Evolutionary conservation across 1,140 invertebrate species (phyloP).

Genomic region (Brachionus rotundiformis): DNA sequence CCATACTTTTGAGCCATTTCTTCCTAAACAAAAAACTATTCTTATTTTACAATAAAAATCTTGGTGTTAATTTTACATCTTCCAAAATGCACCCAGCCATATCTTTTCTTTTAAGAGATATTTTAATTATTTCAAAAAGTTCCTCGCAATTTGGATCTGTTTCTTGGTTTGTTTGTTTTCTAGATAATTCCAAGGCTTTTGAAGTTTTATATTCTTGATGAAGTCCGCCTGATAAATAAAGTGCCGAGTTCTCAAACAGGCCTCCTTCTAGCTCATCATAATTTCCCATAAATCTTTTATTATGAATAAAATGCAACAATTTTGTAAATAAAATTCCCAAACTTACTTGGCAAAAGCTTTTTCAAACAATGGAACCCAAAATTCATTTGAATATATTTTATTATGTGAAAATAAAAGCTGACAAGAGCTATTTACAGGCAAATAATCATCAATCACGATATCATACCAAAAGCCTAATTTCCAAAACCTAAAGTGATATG

Average conservation of each 20-base stretch:
- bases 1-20: slow-evolving; percentile 51
- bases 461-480: slow-evolving; percentile 48
- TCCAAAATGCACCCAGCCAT: slow-evolving; percentile 47
- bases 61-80: slow-evolving; percentile 33
- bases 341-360: slow-evolving; percentile 58
- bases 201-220: slow-evolving; percentile 33
- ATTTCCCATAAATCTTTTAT: slow-evolving; percentile 43
- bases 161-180: not conserved
- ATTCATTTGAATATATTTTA: slow-evolving; percentile 56
- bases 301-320: not conserved
- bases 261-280: slow-evolving; percentile 49
- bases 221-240: slow-evolving; percentile 40
- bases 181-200: not conserved
- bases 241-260: slow-evolving; percentile 41
- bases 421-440: slow-evolving; percentile 54
- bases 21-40: slow-evolving; percentile 26
- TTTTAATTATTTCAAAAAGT: slow-evolving; percentile 39
- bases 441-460: slow-evolving; percentile 39
- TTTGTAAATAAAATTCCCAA: too few species aligned
- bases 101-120: slow-evolving; percentile 8
- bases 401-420: slow-evolving; percentile 57
- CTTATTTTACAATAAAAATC: not conserved
- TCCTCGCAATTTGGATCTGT: slow-evolving; percentile 20
- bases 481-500: slow-evolving; percentile 51
- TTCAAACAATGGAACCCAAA: slow-evolving; percentile 62